A percentile compares a stretch with the other conserved stretches of the same genome.
Evolutionary conservation across 2,888 invertebrate species (phyloP).

Genomic region (Sarcophaga rosellei): DNA sequence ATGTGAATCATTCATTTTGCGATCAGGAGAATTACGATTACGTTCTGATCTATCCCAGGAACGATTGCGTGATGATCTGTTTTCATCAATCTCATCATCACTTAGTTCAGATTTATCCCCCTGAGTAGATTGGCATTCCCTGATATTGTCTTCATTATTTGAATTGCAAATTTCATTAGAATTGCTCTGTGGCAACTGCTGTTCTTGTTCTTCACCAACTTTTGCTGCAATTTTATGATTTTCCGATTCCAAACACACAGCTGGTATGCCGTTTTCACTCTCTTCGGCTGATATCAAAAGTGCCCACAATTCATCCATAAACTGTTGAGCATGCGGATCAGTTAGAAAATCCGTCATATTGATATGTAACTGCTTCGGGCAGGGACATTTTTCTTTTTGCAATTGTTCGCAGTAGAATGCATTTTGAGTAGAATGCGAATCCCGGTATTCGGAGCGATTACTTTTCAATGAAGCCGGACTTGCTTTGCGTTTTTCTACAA

Average conservation of each 20-base stretch:
- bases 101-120: constrained; percentile 71
- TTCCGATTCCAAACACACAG: constrained; percentile 96
- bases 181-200: constrained; percentile 70
- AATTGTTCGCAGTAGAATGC: too few relatives aligned
- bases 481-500: too few relatives aligned
- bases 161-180: too few relatives aligned
- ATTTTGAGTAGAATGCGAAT: too few relatives aligned
- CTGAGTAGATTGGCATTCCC: constrained; percentile 55
- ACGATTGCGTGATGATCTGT: constrained; percentile 76
- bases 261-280: constrained; percentile 97
- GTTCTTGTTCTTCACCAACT: constrained; percentile 80
- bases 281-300: constrained; percentile 97
- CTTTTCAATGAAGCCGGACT: too few relatives aligned
- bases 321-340: constrained; percentile 97
- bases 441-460: too few relatives aligned
- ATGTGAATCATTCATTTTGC: constrained; percentile 72
- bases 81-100: constrained; percentile 70
- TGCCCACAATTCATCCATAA: constrained; percentile 99
- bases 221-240: constrained; percentile 97
- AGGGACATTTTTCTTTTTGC: constrained; percentile 95
- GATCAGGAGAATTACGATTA: constrained; percentile 73
- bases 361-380: constrained; percentile 99
- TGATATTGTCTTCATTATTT: constrained; percentile 69
- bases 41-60: constrained; percentile 75
- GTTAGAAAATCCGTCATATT: constrained; percentile 99